Percentiles rank a stretch among this genome's conserved stretches.
Conservation (phyloP, 2,888 invertebrate genomes). For the Anthophora plumipes region DNA sequence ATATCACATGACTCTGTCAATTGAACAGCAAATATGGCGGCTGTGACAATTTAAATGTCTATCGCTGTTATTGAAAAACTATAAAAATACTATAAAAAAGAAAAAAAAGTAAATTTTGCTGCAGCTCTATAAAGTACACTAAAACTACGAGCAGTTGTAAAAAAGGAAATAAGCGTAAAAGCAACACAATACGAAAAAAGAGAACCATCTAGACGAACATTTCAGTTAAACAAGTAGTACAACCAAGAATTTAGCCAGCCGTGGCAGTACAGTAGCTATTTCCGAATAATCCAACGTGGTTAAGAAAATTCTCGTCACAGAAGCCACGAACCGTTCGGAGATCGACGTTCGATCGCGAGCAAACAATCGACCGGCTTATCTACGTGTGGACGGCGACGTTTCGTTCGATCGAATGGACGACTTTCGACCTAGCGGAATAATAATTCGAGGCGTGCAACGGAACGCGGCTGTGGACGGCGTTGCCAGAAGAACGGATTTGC, state of each 20-base stretch:
- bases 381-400: neutral
- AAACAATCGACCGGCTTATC: constrained; percentile 40
- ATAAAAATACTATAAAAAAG: too few relatives aligned
- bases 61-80: too few relatives aligned
- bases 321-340: constrained; percentile 12
- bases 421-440: constrained; percentile 61
- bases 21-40: too few relatives aligned
- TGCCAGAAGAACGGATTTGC: constrained; percentile 69
- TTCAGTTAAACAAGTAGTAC: neutral
- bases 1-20: too few relatives aligned
- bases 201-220: neutral
- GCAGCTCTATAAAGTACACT: too few relatives aligned
- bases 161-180: neutral
- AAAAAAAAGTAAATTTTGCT: too few relatives aligned
- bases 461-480: constrained; percentile 39
- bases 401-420: constrained; percentile 34
- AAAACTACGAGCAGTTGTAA: neutral
- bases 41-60: too few relatives aligned
- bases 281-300: neutral
- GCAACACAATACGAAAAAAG: neutral
- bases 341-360: constrained; percentile 17
- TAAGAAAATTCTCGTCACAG: neutral
- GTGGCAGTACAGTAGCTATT: neutral
- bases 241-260: neutral
- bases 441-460: constrained; percentile 62